Percentiles rank a stretch among this genome's conserved stretches.
These are phyloP conservation scores for Leptoclinus maculatus DNA, from an alignment of 2,797 vertebrate species.

Conservation along the genomic window DNA sequence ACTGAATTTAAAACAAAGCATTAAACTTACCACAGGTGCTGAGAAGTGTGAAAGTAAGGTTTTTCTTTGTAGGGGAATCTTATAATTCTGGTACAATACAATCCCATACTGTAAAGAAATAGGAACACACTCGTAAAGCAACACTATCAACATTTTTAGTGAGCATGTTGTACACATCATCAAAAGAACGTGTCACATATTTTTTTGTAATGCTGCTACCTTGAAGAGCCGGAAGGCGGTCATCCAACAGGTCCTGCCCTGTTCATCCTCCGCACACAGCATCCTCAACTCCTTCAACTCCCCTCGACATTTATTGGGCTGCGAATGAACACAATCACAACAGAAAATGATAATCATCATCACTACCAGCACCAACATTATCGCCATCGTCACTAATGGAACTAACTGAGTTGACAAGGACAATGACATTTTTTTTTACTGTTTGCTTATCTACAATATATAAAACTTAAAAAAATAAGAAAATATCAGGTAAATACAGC, in stretches of 20 bases:
- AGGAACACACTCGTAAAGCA: conserved; percentile 20
- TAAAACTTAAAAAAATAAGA: background rate
- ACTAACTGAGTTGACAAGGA: background rate
- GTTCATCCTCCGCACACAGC: conserved; percentile 96
- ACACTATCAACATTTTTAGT: background rate
- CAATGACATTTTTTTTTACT: background rate
- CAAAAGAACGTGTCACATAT: background rate
- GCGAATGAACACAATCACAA: conserved; percentile 52
- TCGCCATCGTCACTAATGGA: background rate
- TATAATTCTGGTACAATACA: conserved; percentile 96
- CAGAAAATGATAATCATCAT: background rate
- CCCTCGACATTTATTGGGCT: conserved; percentile 92
- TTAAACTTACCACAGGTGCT: conserved; percentile 89
- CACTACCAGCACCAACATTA: background rate
- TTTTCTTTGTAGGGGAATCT: conserved; percentile 94
- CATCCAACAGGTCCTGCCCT: conserved; percentile 94
- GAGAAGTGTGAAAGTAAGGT: conserved; percentile 89
- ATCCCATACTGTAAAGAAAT: conserved; percentile 90
- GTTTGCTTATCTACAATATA: background rate
- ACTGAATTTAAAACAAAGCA: background rate
- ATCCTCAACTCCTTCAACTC: conserved; percentile 94
- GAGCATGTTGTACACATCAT: background rate
- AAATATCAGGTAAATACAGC: background rate
- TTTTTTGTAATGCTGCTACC: conserved; percentile 77
- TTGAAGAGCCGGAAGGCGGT: conserved; percentile 96